Conservation (phyloP, 30 jellyfish, hydroid and myxozoan species). For the Mastigias papua region DNA sequence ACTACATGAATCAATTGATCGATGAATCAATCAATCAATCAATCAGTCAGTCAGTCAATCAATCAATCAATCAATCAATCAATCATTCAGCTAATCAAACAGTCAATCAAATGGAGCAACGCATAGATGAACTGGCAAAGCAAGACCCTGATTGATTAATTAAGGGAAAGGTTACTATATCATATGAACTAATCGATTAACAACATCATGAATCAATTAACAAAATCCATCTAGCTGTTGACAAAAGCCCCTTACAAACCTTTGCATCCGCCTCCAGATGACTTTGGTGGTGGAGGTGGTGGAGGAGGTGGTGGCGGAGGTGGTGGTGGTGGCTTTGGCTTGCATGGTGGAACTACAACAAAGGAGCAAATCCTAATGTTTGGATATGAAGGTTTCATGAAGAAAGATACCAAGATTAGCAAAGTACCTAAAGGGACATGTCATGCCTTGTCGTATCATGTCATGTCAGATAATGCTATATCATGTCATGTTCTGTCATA, state of each 20-base stretch:
- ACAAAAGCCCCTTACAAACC: neutral
- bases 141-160: too few species aligned
- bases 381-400: too few species aligned
- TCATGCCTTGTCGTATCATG: too few species aligned
- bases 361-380: neutral
- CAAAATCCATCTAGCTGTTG: neutral
- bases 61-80: constrained; percentile 1
- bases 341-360: constrained; percentile 61
- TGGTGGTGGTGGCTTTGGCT: constrained; percentile 72
- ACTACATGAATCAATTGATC: neutral
- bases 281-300: constrained; percentile 71
- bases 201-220: neutral
- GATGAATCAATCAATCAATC: neutral
- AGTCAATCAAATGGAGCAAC: neutral
- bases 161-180: too few species aligned
- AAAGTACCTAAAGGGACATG: too few species aligned
- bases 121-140: too few species aligned
- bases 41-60: neutral
- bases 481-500: too few species aligned
- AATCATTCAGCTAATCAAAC: neutral
- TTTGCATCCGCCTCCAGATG: constrained; percentile 22
- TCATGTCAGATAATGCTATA: too few species aligned
- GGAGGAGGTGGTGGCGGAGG: constrained; percentile 94
- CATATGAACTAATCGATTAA: too few species aligned
- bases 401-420: too few species aligned